Evolutionary conservation across 2,797 vertebrate genomes (phyloP).

Genomic region (Vipera latastei): DNA sequence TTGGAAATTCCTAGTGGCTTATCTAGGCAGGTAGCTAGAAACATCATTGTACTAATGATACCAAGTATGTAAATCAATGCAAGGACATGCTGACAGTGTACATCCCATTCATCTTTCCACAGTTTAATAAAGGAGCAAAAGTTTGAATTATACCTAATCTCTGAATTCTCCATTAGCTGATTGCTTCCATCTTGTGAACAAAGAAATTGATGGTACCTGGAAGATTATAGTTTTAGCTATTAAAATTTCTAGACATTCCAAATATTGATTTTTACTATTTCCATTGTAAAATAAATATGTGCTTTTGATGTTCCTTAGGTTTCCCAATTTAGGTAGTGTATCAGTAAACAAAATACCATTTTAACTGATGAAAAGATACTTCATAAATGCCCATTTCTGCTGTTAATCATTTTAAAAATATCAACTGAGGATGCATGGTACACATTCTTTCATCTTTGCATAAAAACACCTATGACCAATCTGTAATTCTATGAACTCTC

Average conservation of each 20-base stretch:
- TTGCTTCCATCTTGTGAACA: slow-evolving; percentile 66
- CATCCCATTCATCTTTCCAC: slow-evolving; percentile 59
- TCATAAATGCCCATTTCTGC: slow-evolving; percentile 4
- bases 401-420: neutral
- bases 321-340: slow-evolving; percentile 16
- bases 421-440: neutral
- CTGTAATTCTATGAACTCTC: slow-evolving; percentile 16
- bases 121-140: slow-evolving; percentile 61
- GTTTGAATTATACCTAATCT: slow-evolving; percentile 64
- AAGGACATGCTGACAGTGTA: slow-evolving; percentile 54
- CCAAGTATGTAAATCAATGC: slow-evolving; percentile 59
- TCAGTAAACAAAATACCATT: slow-evolving; percentile 19
- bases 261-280: slow-evolving; percentile 32
- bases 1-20: slow-evolving; percentile 38
- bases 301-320: slow-evolving; percentile 42
- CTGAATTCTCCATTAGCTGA: slow-evolving; percentile 71
- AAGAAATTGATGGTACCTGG: slow-evolving; percentile 57
- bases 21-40: slow-evolving; percentile 35
- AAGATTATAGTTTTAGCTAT: slow-evolving; percentile 38
- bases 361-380: slow-evolving; percentile 16
- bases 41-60: slow-evolving; percentile 51
- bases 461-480: neutral
- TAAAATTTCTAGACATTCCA: slow-evolving; percentile 47
- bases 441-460: neutral
- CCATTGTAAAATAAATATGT: slow-evolving; percentile 39